Evolutionary conservation across 2,888 invertebrate species (phyloP), one percentile per base, ranked within the genome.

Genomic region (Himalopsyche japonica): DNA sequence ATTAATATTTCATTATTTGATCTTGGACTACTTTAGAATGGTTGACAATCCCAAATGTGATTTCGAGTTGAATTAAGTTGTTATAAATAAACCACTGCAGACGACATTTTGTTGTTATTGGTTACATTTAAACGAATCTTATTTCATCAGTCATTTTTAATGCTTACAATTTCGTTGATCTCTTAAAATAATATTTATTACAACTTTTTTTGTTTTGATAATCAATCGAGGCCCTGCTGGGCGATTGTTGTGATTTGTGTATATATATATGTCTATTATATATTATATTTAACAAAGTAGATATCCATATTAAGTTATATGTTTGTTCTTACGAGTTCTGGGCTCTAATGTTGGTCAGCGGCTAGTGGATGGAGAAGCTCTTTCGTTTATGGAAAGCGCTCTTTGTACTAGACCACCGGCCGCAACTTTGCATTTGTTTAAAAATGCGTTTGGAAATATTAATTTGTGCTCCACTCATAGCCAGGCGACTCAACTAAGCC

Each of bases 371-470:
- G 49, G 79, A 82, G 82, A 20, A 12, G 43, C 82, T 79, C 79
- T 82, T 84, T 84, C 84, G 78, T 84, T 84, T 79, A 64, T 82
- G 64, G 84, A 84, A 84, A 79, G 82, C 82, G 84, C 48, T 30
- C 49, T 79, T 81, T 79, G 49, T 82, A 76, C 32, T 81, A 48
- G n/a, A 43, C 77, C 70, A 43, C 43, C 81, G 70, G 48, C 76
- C 76, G 82, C 82, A 78, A 20, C 70, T 80, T 80, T 86, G 86
- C 86, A 86, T 86, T 86, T 86, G 86, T 84, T 84, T 84, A 84
- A 86, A 80, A 86, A 86, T 86, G 86, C 86, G 83, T 81, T 81
- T 77, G 70, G 70, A 27, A 70, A 80, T 47, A 64, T 80, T 64
- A 76, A 79, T 82, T 80, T 80, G 79, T 82, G 81, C 43, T 24